phyloP scores from a whole-genome alignment of 2,113 vertebrate genomes.

The Arothron firmamentum region DNA sequence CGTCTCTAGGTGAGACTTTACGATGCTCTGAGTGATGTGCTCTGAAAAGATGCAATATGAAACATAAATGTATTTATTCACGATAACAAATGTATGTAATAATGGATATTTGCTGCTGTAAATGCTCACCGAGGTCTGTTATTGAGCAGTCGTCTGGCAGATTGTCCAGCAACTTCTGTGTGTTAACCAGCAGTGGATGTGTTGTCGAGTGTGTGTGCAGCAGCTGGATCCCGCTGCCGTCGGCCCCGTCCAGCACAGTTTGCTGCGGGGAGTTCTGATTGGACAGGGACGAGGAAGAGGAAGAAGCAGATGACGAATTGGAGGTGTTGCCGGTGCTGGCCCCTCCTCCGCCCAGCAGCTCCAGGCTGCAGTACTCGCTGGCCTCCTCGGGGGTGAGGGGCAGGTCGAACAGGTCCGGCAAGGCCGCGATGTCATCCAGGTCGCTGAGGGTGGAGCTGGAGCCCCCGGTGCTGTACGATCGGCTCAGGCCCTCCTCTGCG shows the following conservation, averaged over 20 bases:
- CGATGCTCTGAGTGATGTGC: conserved; percentile 79
- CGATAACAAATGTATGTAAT: not conserved
- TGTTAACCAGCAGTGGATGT: conserved; percentile 54
- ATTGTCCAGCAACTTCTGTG: conserved; percentile 58
- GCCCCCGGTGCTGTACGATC: conserved; percentile 80
- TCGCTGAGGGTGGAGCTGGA: conserved; percentile 84
- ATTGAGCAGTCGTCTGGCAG: conserved; percentile 74
- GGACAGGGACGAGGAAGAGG: conserved; percentile 76
- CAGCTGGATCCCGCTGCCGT: conserved; percentile 73
- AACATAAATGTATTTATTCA: too few species aligned
- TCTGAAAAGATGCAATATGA: conserved; percentile 62
- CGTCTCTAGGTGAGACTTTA: conserved; percentile 86
- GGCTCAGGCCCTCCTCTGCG: conserved; percentile 54
- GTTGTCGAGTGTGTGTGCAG: conserved; percentile 67
- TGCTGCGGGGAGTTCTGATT: conserved; percentile 83
- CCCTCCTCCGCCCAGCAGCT: conserved; percentile 73
- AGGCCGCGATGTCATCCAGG: conserved; percentile 82
- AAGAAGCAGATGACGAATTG: conserved; percentile 75
- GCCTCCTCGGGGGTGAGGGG: conserved; percentile 83
- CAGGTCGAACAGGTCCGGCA: conserved; percentile 86
- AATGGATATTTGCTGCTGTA: not conserved
- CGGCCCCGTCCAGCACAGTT: conserved; percentile 74
- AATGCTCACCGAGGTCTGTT: conserved; percentile 81
- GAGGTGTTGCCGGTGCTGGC: conserved; percentile 68
- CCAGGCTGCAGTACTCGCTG: conserved; percentile 82